Conservation (phyloP, 2,113 vertebrate species). For the Mustelus asterias region DNA sequence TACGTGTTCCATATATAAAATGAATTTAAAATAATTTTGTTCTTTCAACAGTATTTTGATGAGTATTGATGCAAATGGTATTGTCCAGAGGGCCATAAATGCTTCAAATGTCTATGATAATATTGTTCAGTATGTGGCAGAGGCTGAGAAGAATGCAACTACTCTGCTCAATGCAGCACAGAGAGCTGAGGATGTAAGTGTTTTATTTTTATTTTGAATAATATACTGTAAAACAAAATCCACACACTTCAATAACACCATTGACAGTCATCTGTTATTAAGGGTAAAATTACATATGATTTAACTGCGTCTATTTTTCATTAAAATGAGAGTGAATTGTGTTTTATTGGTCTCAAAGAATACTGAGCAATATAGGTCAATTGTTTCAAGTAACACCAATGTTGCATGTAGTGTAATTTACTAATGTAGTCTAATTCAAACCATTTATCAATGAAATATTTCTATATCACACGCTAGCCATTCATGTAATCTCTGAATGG, state of each 20-base stretch:
- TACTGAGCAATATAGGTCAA: not conserved
- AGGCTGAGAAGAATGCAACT: conserved; percentile 70
- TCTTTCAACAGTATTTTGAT: conserved; percentile 60
- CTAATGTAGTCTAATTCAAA: not conserved
- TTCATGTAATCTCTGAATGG: not conserved
- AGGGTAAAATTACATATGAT: not conserved
- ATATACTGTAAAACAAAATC: not conserved
- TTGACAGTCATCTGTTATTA: not conserved
- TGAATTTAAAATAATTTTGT: conserved; percentile 28
- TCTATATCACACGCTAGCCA: not conserved
- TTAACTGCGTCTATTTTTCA: not conserved
- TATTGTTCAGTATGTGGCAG: conserved; percentile 69
- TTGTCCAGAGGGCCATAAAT: conserved; percentile 84
- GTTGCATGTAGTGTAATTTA: not conserved
- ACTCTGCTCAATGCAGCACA: conserved; percentile 68
- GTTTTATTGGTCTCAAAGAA: not conserved
- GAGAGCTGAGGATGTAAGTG: conserved; percentile 73
- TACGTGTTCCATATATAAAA: not conserved
- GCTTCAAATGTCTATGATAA: conserved; percentile 90
- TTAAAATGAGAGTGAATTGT: not conserved
- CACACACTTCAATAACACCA: not conserved
- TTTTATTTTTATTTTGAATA: not conserved
- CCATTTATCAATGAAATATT: not conserved
- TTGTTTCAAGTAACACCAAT: not conserved
- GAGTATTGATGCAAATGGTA: conserved; percentile 76